Evolutionary conservation across 2,888 invertebrate genomes (phyloP), one percentile per base, ranked within the genome.

Genomic region (Cyaniris semiargus): DNA sequence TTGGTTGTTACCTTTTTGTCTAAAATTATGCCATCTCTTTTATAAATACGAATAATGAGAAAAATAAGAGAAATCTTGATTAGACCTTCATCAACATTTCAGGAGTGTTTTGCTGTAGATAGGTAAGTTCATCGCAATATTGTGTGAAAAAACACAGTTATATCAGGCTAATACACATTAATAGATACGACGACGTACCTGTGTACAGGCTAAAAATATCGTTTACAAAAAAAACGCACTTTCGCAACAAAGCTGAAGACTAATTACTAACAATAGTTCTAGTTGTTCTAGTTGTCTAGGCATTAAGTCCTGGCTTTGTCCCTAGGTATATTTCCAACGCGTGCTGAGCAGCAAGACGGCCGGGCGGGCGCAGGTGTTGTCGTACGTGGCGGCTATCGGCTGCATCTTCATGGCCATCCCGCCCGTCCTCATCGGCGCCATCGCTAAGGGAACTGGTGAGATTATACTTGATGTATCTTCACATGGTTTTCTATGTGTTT

Each of bases 331-430:
- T 89, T 99, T 99, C 93, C 99, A 99, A 95, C 95, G 99, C 70
- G 99, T 99, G 76, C 94, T 99, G 84, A 99, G 99, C 79, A 98
- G 99, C 86, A 98, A 98, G 95, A 97, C 98, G 0, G 99, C 99
- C 0, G 96, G 96, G 8, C 96, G 98, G 77, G 99, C 99, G 70
- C 98, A 99, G 93, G 89, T 98, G 77, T 94, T 99, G 82, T 99
- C 99, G 38, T 99, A 98, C 91, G 98, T 99, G 76, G 99, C 99
- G 0, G 99, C 99, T 8, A 93, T 97, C 80, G 99, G 99, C 27
- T 99, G 99, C 92, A 96, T 99, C 84, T 93, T 99, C 85, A 99
- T 99, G 98, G 99, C 99, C 75, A 97, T 99, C 83, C 99, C 99
- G 56, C 98, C 99, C 3, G 98, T 99, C 78, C 95, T 99, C 79